Percentiles rank a stretch among this genome's conserved stretches.
phyloP scores from a whole-genome alignment of 2,888 invertebrate genomes.

The Xanthia togata region DNA sequence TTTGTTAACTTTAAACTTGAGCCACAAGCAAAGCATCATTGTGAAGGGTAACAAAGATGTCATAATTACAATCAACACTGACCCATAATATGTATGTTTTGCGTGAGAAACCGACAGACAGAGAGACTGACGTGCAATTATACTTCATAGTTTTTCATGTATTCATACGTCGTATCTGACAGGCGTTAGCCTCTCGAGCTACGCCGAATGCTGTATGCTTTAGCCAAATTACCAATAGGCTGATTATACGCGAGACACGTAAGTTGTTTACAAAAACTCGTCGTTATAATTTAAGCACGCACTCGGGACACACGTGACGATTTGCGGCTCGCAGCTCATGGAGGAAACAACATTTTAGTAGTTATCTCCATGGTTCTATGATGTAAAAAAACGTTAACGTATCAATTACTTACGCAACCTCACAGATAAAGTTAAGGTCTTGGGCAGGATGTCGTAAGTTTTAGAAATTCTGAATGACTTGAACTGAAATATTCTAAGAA shows the following conservation, averaged over 20 bases:
- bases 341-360: neutral
- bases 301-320: slow-evolving; percentile 30
- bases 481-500: too few species aligned
- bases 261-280: slow-evolving; percentile 15
- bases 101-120: slow-evolving; percentile 23
- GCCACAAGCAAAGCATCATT: neutral
- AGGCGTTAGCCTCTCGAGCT: slow-evolving; percentile 35
- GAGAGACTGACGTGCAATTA: slow-evolving; percentile 33
- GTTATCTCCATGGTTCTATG: slow-evolving; percentile 15
- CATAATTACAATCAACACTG: slow-evolving; percentile 34
- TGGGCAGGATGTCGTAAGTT: neutral
- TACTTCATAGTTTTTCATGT: slow-evolving; percentile 23
- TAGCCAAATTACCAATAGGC: slow-evolving; percentile 37
- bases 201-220: slow-evolving; percentile 34
- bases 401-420: neutral
- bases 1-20: neutral
- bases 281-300: slow-evolving; percentile 41
- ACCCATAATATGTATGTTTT: slow-evolving; percentile 26
- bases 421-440: neutral
- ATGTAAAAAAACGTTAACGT: slow-evolving; percentile 7
- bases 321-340: neutral
- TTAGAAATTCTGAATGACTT: neutral
- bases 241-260: slow-evolving; percentile 39
- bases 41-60: slow-evolving; percentile 18
- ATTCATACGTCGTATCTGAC: slow-evolving; percentile 28